Conservation (phyloP, 2,113 vertebrate genomes). For the Corythornis madagascariensis region DNA sequence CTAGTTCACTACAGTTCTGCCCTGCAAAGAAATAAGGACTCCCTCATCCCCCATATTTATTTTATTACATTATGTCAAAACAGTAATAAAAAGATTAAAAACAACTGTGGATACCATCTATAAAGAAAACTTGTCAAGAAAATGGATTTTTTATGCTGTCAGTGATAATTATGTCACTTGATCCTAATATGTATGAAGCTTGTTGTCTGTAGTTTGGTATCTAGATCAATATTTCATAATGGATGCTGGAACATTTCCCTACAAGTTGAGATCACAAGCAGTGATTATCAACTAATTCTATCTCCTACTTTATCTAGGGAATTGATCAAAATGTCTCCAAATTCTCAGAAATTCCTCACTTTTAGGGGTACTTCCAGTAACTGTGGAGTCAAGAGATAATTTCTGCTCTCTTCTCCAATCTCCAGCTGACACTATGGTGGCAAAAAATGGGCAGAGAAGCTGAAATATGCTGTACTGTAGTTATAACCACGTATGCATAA, state of each 20-base stretch:
- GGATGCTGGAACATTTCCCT: neutral
- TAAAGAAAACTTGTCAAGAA: neutral
- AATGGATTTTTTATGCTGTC: neutral
- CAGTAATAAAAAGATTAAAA: neutral
- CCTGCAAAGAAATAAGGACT: too few species aligned
- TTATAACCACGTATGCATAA: neutral
- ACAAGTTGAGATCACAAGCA: neutral
- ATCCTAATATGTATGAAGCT: fast-evolving
- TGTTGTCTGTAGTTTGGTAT: neutral
- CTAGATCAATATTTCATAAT: neutral
- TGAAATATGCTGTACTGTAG: neutral
- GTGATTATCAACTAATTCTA: neutral
- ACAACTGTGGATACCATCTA: neutral
- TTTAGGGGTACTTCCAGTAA: neutral
- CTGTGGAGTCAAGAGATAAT: neutral
- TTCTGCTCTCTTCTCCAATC: neutral
- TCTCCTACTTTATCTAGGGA: neutral
- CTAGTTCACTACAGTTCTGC: too few species aligned
- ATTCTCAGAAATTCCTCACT: neutral
- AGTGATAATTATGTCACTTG: neutral
- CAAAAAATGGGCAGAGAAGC: neutral
- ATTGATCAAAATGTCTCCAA: neutral
- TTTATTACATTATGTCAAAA: neutral
- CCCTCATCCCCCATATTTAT: too few species aligned
- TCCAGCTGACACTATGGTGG: neutral